phyloP scores from a whole-genome alignment of 2,113 vertebrate genomes.

The Crotalus horridus region DNA sequence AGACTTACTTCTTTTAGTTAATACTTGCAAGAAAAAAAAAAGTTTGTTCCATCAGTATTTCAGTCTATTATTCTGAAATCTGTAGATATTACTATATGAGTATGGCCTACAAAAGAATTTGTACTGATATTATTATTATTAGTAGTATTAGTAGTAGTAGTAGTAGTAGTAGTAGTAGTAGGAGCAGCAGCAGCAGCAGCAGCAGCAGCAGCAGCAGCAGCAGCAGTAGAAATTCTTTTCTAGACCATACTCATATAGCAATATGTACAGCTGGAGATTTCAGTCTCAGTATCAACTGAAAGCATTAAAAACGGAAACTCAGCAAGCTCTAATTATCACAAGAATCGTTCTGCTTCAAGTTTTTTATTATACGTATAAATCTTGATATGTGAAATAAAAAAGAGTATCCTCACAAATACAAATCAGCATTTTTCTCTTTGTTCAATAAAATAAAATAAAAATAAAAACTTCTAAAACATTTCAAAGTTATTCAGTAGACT shows the following conservation, averaged over 20 bases:
- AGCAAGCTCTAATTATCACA: constrained; percentile 56
- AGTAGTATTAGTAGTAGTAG: too few relatives aligned
- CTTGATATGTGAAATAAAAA: constrained; percentile 60
- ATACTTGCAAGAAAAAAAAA: neutral
- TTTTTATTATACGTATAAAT: constrained; percentile 61
- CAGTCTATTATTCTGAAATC: neutral
- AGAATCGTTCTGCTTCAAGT: constrained; percentile 34
- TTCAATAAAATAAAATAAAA: constrained; percentile 32
- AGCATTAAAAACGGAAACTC: constrained; percentile 58
- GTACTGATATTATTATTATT: too few relatives aligned
- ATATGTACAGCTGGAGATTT: constrained; percentile 45
- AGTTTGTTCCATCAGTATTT: neutral
- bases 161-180: too few relatives aligned
- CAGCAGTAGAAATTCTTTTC: constrained; percentile 13
- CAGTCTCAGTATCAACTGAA: constrained; percentile 59
- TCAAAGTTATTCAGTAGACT: constrained; percentile 37
- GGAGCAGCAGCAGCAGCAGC: too few relatives aligned
- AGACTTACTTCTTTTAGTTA: neutral
- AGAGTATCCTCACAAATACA: constrained; percentile 41
- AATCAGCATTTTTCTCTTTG: constrained; percentile 53
- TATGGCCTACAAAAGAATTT: too few relatives aligned
- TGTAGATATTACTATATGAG: too few relatives aligned
- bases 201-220: too few relatives aligned
- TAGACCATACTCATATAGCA: neutral
- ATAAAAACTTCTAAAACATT: constrained; percentile 31